Evolutionary conservation across 2,797 vertebrate genomes (phyloP).

Genomic region (Enoplosus armatus): DNA sequence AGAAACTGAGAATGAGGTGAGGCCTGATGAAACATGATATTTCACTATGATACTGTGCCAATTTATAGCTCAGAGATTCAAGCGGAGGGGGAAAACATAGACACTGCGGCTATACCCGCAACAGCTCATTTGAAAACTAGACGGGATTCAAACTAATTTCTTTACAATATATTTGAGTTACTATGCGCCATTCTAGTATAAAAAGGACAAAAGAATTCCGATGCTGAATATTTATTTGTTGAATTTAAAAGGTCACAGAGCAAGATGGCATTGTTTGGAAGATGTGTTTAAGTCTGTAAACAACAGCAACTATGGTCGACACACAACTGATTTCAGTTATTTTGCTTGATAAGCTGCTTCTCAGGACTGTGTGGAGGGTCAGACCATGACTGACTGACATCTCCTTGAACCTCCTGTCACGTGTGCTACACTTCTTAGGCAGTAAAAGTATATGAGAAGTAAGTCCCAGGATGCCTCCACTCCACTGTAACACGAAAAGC

Average conservation of each 20-base stretch:
- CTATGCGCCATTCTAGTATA: background rate
- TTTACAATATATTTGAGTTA: too few relatives aligned
- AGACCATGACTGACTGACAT: background rate
- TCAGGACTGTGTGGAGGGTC: background rate
- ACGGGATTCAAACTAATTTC: background rate
- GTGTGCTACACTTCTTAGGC: background rate
- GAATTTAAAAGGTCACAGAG: conserved; percentile 26
- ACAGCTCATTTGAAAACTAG: background rate
- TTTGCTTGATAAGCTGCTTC: background rate
- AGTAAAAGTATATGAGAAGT: background rate
- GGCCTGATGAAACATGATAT: background rate
- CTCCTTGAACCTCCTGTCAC: background rate
- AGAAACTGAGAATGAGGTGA: background rate
- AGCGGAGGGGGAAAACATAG: background rate
- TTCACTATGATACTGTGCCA: background rate
- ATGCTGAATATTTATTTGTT: conserved; percentile 57
- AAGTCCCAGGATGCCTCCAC: background rate
- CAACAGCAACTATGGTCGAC: background rate
- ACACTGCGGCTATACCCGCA: too few relatives aligned
- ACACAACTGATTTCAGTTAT: conserved; percentile 13
- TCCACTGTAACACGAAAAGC: background rate
- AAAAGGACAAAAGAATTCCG: background rate
- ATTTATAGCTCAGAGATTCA: background rate
- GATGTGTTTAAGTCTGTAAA: conserved; percentile 10
- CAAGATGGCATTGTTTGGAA: background rate